A percentile compares a stretch with the other conserved stretches of the same genome.
phyloP scores from a whole-genome alignment of 2,888 invertebrate genomes.

The Oegoconia quadripuncta region DNA sequence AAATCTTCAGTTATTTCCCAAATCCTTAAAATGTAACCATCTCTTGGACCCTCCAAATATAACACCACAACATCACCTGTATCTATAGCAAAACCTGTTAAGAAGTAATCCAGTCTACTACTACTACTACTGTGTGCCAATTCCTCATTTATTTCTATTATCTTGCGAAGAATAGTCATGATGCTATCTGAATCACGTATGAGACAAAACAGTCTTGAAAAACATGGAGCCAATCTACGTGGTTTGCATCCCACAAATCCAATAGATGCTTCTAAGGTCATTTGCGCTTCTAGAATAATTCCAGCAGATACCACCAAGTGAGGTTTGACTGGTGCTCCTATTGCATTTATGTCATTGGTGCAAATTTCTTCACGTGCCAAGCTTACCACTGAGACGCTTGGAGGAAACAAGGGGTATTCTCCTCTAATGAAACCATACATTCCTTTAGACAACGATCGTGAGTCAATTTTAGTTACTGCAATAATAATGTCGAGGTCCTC shows the following conservation, averaged over 20 bases:
- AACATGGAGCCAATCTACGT: constrained; percentile 28
- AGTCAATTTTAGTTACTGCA: constrained; percentile 55
- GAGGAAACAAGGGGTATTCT: constrained; percentile 57
- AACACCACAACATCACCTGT: constrained; percentile 46
- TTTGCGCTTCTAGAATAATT: constrained; percentile 53
- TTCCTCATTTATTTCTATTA: constrained; percentile 46
- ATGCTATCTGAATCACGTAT: constrained; percentile 32
- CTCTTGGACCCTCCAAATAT: constrained; percentile 56
- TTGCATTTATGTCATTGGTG: constrained; percentile 60
- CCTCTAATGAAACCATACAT: constrained; percentile 43
- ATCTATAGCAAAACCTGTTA: constrained; percentile 64
- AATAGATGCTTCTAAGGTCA: constrained; percentile 56
- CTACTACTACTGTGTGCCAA: too few relatives aligned
- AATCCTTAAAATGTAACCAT: constrained; percentile 48
- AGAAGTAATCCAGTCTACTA: constrained; percentile 27
- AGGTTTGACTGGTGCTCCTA: constrained; percentile 34
- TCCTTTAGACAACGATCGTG: constrained; percentile 39
- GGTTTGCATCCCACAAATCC: constrained; percentile 60
- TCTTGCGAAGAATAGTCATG: constrained; percentile 33
- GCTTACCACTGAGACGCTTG: constrained; percentile 23
- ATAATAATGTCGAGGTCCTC: constrained; percentile 46
- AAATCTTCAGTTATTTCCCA: constrained; percentile 55
- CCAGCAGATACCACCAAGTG: constrained; percentile 39
- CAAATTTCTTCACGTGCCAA: constrained; percentile 44
- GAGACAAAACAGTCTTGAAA: constrained; percentile 52